phyloP scores from a whole-genome alignment of 2,888 invertebrate species.

The Seira musarum region DNA sequence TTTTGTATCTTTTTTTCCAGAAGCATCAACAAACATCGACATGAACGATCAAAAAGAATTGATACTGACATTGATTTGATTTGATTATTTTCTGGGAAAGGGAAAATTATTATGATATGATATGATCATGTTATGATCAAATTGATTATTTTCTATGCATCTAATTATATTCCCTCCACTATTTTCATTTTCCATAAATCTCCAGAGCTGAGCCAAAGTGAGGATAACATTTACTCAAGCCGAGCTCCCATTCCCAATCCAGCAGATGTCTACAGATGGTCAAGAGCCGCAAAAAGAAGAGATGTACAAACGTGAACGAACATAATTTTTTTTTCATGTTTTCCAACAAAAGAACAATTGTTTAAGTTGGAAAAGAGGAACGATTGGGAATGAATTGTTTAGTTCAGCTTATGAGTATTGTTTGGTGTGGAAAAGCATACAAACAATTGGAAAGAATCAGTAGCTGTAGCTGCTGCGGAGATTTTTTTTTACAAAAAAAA shows the following conservation, averaged over 20 bases:
- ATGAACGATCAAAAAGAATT: slow-evolving; percentile 6
- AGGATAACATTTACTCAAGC: too few relatives aligned
- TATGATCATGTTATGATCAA: slow-evolving; percentile 12
- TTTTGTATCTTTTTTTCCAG: not conserved
- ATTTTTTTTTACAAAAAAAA: slow-evolving; percentile 4
- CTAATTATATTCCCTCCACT: slow-evolving; percentile 33
- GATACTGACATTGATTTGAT: too few relatives aligned
- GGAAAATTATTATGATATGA: too few relatives aligned
- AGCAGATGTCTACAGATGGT: slow-evolving; percentile 51
- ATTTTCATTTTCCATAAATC: not conserved
- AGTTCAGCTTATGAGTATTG: slow-evolving; percentile 9
- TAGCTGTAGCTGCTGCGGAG: too few relatives aligned
- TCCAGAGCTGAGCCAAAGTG: too few relatives aligned
- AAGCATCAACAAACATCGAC: slow-evolving; percentile 18
- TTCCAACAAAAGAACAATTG: slow-evolving; percentile 13
- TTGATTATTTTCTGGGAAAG: too few relatives aligned
- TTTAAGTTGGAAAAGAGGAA: not conserved
- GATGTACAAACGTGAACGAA: too few relatives aligned
- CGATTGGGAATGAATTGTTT: slow-evolving; percentile 4
- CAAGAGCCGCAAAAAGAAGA: slow-evolving; percentile 42
- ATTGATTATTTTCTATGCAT: slow-evolving; percentile 34
- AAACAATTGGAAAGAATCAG: too few relatives aligned
- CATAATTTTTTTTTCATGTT: slow-evolving; percentile 24
- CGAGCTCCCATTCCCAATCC: not conserved
- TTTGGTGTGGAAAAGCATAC: slow-evolving; percentile 19